Conservation (phyloP, 2,888 invertebrate genomes). For the Ophonus ardosiacus region DNA sequence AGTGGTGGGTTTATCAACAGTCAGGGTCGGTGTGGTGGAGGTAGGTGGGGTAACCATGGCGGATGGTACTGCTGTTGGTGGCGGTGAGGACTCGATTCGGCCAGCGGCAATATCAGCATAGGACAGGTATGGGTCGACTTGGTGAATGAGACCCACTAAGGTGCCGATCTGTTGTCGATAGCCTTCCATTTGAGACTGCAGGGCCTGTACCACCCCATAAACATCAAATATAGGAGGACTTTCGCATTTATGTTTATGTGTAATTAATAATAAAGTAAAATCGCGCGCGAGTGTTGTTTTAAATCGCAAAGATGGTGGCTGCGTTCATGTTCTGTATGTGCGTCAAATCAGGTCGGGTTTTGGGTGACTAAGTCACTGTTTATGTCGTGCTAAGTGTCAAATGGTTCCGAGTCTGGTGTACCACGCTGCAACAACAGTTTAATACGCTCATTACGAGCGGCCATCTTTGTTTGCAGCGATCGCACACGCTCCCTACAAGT, state of each 20-base stretch:
- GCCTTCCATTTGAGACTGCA: constrained; percentile 81
- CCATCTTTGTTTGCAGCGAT: constrained; percentile 91
- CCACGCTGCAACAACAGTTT: constrained; percentile 92
- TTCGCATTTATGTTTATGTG: constrained; percentile 52
- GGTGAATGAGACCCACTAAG: constrained; percentile 84
- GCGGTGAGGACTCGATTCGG: constrained; percentile 73
- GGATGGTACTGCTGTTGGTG: constrained; percentile 53
- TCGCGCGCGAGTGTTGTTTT: constrained; percentile 35
- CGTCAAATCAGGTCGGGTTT: constrained; percentile 55
- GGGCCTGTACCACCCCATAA: constrained; percentile 80
- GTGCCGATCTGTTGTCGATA: constrained; percentile 84
- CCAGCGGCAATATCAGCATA: constrained; percentile 87
- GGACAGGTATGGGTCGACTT: constrained; percentile 85
- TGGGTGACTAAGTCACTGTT: constrained; percentile 65
- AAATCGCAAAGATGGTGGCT: constrained; percentile 74
- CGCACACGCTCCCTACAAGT: constrained; percentile 91
- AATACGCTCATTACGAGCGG: constrained; percentile 91
- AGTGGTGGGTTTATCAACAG: constrained; percentile 21
- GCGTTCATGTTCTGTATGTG: constrained; percentile 70
- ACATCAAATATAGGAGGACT: constrained; percentile 37
- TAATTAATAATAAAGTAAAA: not conserved
- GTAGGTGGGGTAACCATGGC: constrained; percentile 29
- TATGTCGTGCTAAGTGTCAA: constrained; percentile 79
- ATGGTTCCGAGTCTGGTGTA: constrained; percentile 88
- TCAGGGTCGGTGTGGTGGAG: constrained; percentile 47